phyloP scores from a whole-genome alignment of 2,888 invertebrate genomes.

The Cyclophora punctaria region DNA sequence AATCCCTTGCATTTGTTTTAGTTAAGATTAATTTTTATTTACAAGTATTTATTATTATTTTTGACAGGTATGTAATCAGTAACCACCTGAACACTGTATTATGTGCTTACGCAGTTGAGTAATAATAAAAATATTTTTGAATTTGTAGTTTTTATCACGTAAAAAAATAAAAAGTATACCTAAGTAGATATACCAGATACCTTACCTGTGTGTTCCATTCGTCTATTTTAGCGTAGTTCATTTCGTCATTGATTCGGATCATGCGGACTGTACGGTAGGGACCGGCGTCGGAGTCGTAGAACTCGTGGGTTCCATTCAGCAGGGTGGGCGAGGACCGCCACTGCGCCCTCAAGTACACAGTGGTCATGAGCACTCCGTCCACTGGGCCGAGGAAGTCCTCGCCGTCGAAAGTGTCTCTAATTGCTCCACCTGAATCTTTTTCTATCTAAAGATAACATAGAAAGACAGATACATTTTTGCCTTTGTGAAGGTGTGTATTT shows the following conservation, averaged over 20 bases:
- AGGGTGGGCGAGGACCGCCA: slow-evolving; percentile 65
- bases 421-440: slow-evolving; percentile 51
- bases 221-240: slow-evolving; percentile 47
- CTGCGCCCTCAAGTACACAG: slow-evolving; percentile 51
- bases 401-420: slow-evolving; percentile 58
- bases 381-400: slow-evolving; percentile 46
- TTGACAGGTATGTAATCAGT: no score
- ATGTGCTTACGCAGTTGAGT: no score
- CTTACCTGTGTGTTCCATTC: slow-evolving; percentile 61
- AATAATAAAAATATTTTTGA: no score
- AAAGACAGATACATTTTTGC: no score
- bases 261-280: slow-evolving; percentile 42
- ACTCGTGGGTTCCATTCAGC: slow-evolving; percentile 50
- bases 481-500: no score
- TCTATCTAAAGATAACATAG: slow-evolving; percentile 35
- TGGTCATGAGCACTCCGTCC: slow-evolving; percentile 41
- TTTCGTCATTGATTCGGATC: slow-evolving; percentile 60
- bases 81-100: no score
- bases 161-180: slow-evolving; percentile 1
- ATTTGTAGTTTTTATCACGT: no score
- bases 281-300: slow-evolving; percentile 32
- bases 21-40: no score
- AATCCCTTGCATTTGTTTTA: no score
- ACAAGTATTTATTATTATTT: no score
- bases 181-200: slow-evolving; percentile 2